These are phyloP conservation scores for Rousettus leschenaultii DNA, from an alignment of 2,113 vertebrate genomes.

Conservation along the genomic window DNA sequence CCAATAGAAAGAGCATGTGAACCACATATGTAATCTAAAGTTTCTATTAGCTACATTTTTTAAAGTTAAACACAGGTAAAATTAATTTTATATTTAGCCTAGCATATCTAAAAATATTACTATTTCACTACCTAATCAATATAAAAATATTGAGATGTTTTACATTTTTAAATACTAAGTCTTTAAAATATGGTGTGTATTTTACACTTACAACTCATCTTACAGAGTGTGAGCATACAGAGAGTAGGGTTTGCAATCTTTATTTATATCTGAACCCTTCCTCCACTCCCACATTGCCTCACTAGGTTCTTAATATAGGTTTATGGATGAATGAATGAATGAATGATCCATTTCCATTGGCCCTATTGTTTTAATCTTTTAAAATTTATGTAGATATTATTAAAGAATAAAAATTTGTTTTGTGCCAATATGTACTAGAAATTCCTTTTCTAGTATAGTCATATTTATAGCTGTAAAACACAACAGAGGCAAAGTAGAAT, in stretches of 20 bases:
- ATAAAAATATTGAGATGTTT: constrained; percentile 26
- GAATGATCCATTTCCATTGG: not conserved
- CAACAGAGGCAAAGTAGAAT: not conserved
- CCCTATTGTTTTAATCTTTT: not conserved
- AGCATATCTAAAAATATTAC: not conserved
- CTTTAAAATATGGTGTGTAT: not conserved
- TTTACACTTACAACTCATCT: not conserved
- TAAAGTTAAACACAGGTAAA: not conserved
- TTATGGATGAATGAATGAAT: not conserved
- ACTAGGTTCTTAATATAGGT: not conserved
- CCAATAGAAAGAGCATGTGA: not conserved
- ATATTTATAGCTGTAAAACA: not conserved
- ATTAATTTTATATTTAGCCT: constrained; percentile 11
- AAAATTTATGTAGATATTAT: not conserved
- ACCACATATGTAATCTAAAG: not conserved
- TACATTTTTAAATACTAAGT: not conserved
- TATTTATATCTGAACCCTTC: not conserved
- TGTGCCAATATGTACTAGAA: not conserved
- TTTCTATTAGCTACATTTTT: not conserved
- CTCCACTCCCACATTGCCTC: not conserved
- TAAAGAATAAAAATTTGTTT: constrained; percentile 5
- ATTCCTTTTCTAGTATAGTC: not conserved
- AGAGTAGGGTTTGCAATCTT: not conserved
- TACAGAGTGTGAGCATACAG: not conserved
- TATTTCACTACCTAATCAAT: not conserved